Evolutionary conservation across 2,113 vertebrate genomes (phyloP).

Genomic region (Reinhardtius hippoglossoides): DNA sequence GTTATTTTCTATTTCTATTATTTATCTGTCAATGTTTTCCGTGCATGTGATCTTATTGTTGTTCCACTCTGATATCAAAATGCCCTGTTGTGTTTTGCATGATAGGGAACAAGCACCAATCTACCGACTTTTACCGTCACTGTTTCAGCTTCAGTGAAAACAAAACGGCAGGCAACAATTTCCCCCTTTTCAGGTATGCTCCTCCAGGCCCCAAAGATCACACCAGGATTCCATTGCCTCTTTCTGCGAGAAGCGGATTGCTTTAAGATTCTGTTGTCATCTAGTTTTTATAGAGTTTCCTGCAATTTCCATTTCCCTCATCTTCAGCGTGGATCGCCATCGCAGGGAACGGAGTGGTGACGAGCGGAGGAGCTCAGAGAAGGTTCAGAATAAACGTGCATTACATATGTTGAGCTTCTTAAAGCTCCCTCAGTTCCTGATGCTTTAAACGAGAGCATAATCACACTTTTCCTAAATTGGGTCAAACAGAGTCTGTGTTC

Average conservation of each 20-base stretch:
- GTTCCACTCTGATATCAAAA: neutral
- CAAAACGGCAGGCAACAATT: neutral
- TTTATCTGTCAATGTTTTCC: neutral
- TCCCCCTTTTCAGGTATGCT: conserved; percentile 8
- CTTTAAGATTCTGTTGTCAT: conserved; percentile 4
- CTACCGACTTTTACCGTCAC: neutral
- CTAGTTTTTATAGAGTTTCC: neutral
- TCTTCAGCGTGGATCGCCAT: conserved; percentile 1
- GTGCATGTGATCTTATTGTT: neutral
- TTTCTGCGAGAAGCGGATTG: neutral
- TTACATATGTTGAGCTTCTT: conserved; percentile 10
- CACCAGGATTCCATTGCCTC: conserved; percentile 2
- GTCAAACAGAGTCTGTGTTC: conserved; percentile 7
- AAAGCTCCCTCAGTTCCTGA: neutral
- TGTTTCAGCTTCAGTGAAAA: neutral
- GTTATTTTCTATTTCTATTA: no score
- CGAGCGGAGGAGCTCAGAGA: neutral
- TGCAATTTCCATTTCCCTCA: neutral
- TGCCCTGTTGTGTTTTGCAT: no score
- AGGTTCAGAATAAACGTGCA: neutral
- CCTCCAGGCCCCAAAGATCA: neutral
- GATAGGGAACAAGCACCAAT: neutral
- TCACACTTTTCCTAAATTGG: conserved; percentile 11
- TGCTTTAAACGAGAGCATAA: conserved; percentile 6
- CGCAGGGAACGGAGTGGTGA: neutral